These are phyloP conservation scores for Nothobranchius kuhntae DNA, from an alignment of 2,113 vertebrate species.

Conservation along the genomic window DNA sequence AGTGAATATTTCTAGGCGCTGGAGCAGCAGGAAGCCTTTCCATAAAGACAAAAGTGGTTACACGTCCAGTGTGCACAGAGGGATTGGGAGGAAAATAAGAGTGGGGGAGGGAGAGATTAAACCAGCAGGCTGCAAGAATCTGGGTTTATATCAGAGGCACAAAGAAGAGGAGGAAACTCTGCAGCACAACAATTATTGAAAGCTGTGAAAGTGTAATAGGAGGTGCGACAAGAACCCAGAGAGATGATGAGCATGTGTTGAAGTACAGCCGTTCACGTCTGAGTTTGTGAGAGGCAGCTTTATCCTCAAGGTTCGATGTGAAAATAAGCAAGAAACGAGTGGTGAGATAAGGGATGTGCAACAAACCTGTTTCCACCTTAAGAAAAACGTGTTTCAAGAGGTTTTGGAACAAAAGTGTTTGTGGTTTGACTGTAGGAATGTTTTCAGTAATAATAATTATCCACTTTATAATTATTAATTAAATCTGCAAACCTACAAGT, in stretches of 20 bases:
- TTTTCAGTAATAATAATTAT: too few species aligned
- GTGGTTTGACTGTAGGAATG: too few species aligned
- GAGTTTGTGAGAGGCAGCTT: not conserved
- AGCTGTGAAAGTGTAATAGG: slow-evolving; percentile 31
- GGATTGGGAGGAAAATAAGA: slow-evolving; percentile 15
- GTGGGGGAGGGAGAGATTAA: slow-evolving; percentile 20
- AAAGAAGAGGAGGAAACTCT: slow-evolving; percentile 9
- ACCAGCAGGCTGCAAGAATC: slow-evolving; percentile 14
- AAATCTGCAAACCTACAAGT: too few species aligned
- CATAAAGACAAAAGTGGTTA: slow-evolving; percentile 36
- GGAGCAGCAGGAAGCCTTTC: slow-evolving; percentile 40
- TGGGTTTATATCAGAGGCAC: not conserved
- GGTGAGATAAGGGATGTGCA: slow-evolving; percentile 16
- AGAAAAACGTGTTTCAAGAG: slow-evolving; percentile 8
- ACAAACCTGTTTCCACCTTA: slow-evolving; percentile 23
- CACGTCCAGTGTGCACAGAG: slow-evolving; percentile 34
- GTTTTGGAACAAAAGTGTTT: too few species aligned
- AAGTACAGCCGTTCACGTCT: not conserved
- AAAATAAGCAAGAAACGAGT: slow-evolving; percentile 6
- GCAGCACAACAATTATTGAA: slow-evolving; percentile 25
- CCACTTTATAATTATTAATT: too few species aligned
- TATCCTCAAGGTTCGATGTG: slow-evolving; percentile 2
- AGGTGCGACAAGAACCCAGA: slow-evolving; percentile 9
- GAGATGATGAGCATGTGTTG: slow-evolving; percentile 1
- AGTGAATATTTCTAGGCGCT: slow-evolving; percentile 46